These are phyloP conservation scores for Pyrrhura leucotis DNA, from an alignment of 2,797 vertebrate genomes.

Conservation along the genomic window DNA sequence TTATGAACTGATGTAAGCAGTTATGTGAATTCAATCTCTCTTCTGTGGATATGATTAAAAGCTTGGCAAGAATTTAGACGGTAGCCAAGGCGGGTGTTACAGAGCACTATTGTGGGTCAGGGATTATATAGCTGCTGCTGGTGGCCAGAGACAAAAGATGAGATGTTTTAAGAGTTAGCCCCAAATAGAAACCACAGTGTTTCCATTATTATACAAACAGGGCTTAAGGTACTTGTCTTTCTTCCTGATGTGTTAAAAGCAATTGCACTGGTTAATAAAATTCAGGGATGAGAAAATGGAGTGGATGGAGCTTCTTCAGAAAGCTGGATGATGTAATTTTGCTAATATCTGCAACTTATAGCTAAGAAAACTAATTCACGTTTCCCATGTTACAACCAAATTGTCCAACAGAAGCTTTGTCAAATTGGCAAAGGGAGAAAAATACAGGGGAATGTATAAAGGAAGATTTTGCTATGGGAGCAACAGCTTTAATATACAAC, in stretches of 20 bases:
- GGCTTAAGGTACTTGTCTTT: slow-evolving; percentile 22
- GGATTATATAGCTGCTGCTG: slow-evolving; percentile 32
- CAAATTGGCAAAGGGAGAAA: background rate
- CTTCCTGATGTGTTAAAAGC: background rate
- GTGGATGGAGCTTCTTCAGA: background rate
- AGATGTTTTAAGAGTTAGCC: background rate
- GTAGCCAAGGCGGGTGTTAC: background rate
- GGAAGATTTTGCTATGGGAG: background rate
- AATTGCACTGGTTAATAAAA: slow-evolving; percentile 11
- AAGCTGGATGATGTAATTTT: background rate
- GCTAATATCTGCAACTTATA: background rate
- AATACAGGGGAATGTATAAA: background rate
- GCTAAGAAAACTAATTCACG: background rate
- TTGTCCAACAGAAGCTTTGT: background rate
- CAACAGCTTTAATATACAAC: background rate
- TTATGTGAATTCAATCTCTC: background rate
- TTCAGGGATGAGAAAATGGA: background rate
- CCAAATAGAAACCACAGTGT: background rate
- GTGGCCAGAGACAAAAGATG: slow-evolving; percentile 20
- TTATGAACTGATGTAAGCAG: background rate
- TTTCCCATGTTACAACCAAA: background rate
- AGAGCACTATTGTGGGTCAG: background rate
- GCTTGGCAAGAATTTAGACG: background rate
- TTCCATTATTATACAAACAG: slow-evolving; percentile 52
- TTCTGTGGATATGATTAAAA: background rate